Evolutionary conservation across 2,113 vertebrate genomes (phyloP), one percentile per base, ranked within the genome.

Genomic region (Hydropotes inermis): DNA sequence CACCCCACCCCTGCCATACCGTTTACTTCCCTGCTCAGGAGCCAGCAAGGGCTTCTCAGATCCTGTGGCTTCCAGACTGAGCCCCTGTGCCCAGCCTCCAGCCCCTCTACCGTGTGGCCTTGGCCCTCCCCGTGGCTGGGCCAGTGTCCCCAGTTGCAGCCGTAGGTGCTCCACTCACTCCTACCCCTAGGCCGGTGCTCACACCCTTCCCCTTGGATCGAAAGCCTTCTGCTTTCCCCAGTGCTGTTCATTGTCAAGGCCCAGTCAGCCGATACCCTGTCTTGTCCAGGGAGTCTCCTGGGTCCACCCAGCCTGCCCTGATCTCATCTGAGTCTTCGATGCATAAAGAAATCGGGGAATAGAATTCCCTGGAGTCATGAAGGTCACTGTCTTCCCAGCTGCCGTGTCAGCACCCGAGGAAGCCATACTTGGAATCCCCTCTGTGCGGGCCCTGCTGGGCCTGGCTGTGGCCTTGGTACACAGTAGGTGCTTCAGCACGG

Each of bases 81-180:
- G 25, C 50, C 47, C 54, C 23, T 36, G 10, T 70, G 45, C 27
- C 30, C 47, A 52, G 14, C 54, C 67, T 81, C 50, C 10, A 57
- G 8, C 3, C 6, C 28, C 47, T 30, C 36, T 11, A 28, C 15
- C 5, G 0, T 1, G 21, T 15, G 67, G 47, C 16, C 79, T 39
- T 9, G 12, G 21, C 11, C 50, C 23, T 60, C 23, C 33, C 33
- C 23, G 39, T 30, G 3, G 7, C 60, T 33, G 16, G 52, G 70
- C 25, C 19, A 19, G 27, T 28, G 19, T 39, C 61, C 60, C 57
- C 21, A 8, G 0, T 23, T 7, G n/a, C 6, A 58, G 39, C 23
- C 50, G 30, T 7, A 78, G 11, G 19, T 0, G 3, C 12, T 52
- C 39, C 61, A 17, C 33, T 91, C 16, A 21, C 47, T 27, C 14